Evolutionary conservation across 2,888 invertebrate species (phyloP).

Genomic region (Agelastica alni): DNA sequence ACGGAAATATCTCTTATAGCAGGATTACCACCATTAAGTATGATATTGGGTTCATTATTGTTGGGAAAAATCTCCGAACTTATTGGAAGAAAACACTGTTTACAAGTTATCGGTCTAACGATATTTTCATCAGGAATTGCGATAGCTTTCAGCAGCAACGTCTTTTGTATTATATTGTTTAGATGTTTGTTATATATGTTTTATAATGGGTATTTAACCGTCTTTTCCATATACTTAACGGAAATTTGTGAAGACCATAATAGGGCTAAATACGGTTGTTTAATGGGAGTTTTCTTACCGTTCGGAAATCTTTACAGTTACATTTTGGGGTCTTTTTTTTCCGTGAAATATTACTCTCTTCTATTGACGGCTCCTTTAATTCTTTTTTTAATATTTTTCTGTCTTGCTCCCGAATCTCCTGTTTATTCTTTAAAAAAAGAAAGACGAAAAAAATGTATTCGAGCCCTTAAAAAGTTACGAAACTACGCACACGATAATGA

Average conservation of each 20-base stretch:
- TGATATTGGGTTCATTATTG: constrained; percentile 30
- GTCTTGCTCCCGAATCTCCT: constrained; percentile 22
- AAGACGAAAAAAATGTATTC: constrained; percentile 2
- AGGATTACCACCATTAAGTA: constrained; percentile 30
- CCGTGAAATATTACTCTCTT: constrained; percentile 12
- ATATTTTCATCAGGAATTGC: constrained; percentile 59
- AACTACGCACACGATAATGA: constrained; percentile 10
- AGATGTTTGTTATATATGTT: constrained; percentile 16
- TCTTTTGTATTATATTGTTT: constrained; percentile 16
- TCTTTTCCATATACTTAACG: constrained; percentile 16
- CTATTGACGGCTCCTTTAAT: constrained; percentile 16
- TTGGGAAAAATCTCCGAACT: constrained; percentile 26
- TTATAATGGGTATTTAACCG: constrained; percentile 9
- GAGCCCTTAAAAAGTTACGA: constrained; percentile 11
- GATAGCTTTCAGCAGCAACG: constrained; percentile 25
- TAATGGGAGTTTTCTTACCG: constrained; percentile 16
- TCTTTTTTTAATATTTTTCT: constrained; percentile 10
- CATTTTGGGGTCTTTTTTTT: constrained; percentile 17
- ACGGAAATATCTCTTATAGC: constrained; percentile 35
- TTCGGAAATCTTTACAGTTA: constrained; percentile 26
- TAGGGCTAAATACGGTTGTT: constrained; percentile 21
- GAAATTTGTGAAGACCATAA: constrained; percentile 29
- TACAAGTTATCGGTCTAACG: constrained; percentile 66
- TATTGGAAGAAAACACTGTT: constrained; percentile 66
- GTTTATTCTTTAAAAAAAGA: constrained; percentile 4